Evolutionary conservation across 2,113 vertebrate species (phyloP).

Genomic region (Toxotes jaculatrix): DNA sequence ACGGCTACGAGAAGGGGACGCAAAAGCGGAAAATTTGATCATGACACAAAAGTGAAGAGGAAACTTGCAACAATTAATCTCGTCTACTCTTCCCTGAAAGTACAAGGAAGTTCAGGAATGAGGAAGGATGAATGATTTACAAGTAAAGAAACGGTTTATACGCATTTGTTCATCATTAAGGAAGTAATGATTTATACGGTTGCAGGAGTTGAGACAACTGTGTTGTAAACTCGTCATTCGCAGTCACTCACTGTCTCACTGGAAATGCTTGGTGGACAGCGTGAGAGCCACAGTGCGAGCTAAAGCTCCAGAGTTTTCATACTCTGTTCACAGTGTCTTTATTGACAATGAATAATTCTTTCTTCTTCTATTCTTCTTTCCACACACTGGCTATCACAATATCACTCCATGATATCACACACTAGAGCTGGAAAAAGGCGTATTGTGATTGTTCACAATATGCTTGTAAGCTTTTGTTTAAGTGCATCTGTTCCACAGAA

Average conservation of each 20-base stretch:
- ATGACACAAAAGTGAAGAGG: conserved; percentile 1
- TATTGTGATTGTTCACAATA: neutral
- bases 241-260: no score
- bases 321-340: no score
- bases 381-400: no score
- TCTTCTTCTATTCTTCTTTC: no score
- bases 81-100: neutral
- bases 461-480: neutral
- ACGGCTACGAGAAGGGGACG: conserved; percentile 76
- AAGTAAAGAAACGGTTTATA: neutral
- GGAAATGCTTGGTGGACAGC: no score
- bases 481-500: no score
- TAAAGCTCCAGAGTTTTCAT: no score
- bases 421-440: neutral
- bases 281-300: no score
- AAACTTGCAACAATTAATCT: neutral
- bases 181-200: neutral
- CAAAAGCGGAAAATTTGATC: neutral
- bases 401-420: no score
- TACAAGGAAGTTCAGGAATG: conserved; percentile 4
- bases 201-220: no score
- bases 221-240: neutral
- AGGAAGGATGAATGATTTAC: conserved; percentile 34
- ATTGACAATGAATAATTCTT: no score
- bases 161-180: neutral